A percentile compares a stretch with the other conserved stretches of the same genome.
Conservation (phyloP, 2,797 vertebrate species). For the Leptodactylus fallax region DNA sequence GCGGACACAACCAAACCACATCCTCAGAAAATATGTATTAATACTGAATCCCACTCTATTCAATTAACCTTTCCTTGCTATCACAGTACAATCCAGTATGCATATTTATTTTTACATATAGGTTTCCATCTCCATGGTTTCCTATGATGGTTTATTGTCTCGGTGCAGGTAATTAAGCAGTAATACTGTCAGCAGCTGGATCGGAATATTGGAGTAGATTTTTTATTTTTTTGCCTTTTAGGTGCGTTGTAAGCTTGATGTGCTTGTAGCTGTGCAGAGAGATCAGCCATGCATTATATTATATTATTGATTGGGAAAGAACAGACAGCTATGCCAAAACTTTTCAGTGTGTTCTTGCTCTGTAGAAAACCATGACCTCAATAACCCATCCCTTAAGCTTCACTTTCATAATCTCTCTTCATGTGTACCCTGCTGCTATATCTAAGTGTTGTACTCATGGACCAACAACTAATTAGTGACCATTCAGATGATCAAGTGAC, state of each 20-base stretch:
- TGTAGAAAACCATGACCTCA: conserved; percentile 34
- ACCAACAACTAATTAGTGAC: neutral
- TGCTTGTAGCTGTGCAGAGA: conserved; percentile 40
- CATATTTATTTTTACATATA: too few relatives aligned
- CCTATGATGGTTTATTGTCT: neutral
- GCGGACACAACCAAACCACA: too few relatives aligned
- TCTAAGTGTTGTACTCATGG: too few relatives aligned
- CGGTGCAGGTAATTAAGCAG: neutral
- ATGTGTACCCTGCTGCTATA: neutral
- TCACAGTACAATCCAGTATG: too few relatives aligned
- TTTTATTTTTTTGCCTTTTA: neutral
- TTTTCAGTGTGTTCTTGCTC: conserved; percentile 15
- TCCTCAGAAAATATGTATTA: too few relatives aligned
- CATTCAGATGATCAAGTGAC: neutral
- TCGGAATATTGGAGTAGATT: conserved; percentile 22
- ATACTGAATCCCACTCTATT: too few relatives aligned
- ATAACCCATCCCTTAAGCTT: conserved; percentile 9
- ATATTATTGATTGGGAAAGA: conserved; percentile 54
- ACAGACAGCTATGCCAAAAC: conserved; percentile 40
- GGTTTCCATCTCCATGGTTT: neutral
- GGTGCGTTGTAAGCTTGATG: conserved; percentile 17
- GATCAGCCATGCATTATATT: conserved; percentile 60
- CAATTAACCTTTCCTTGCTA: too few relatives aligned
- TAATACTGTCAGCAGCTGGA: neutral
- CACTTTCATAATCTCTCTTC: neutral